phyloP scores from a whole-genome alignment of 2,113 vertebrate species.

The Gallinago media region DNA sequence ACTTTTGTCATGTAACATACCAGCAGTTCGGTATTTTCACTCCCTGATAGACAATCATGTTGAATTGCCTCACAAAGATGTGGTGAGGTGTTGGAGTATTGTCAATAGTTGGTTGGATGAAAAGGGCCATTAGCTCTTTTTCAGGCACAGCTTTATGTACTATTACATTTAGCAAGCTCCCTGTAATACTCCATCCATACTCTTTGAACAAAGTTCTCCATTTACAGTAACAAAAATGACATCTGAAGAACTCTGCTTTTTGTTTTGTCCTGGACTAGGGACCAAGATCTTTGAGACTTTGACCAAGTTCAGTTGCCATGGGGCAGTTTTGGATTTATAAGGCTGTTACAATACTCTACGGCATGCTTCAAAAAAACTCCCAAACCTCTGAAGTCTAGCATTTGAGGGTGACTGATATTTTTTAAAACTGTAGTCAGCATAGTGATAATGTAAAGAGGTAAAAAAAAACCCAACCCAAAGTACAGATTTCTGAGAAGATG shows the following conservation, averaged over 20 bases:
- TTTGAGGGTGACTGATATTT: not conserved
- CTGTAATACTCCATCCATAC: not conserved
- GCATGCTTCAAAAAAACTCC: not conserved
- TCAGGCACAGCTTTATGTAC: not conserved
- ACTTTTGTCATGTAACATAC: not conserved
- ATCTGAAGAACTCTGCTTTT: not conserved
- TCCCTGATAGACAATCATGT: not conserved
- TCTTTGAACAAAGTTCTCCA: not conserved
- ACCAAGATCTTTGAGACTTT: not conserved
- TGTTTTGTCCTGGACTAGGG: not conserved
- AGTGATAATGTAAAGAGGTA: not conserved
- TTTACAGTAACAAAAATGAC: not conserved
- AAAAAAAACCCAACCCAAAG: not conserved
- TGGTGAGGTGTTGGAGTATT: not conserved
- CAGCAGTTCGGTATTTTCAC: not conserved
- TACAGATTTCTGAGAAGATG: not conserved
- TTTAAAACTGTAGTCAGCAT: not conserved
- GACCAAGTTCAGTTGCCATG: not conserved
- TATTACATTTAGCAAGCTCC: not conserved
- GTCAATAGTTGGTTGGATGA: not conserved
- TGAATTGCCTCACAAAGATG: not conserved
- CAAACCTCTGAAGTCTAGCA: not conserved
- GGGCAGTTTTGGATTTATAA: not conserved
- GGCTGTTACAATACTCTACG: accelerated
- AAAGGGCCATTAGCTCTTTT: not conserved